A percentile compares a stretch with the other conserved stretches of the same genome.
Evolutionary conservation across 2,113 vertebrate species (phyloP).

Genomic region (Semnopithecus entellus): DNA sequence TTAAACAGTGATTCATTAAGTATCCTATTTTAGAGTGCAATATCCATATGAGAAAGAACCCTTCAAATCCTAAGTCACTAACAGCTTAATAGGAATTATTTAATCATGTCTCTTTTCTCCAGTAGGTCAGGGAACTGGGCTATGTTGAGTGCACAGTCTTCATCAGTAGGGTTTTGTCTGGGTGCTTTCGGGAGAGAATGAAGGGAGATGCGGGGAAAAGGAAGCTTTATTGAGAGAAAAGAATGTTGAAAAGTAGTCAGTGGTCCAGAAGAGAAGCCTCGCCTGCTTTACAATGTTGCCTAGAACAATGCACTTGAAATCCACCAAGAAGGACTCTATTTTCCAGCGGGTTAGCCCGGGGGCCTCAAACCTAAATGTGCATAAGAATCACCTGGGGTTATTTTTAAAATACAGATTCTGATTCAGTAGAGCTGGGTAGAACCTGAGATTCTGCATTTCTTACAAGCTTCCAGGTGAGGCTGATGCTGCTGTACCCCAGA

Average conservation of each 20-base stretch:
- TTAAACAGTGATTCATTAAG: slow-evolving; percentile 34
- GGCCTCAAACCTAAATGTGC: not conserved
- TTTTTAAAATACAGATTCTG: not conserved
- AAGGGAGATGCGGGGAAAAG: not conserved
- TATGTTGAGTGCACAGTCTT: not conserved
- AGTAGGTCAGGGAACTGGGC: not conserved
- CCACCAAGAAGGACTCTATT: not conserved
- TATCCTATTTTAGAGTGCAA: not conserved
- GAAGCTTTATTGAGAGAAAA: not conserved
- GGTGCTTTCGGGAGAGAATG: not conserved
- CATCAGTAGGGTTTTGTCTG: not conserved
- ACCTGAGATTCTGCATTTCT: not conserved
- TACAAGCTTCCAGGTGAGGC: not conserved
- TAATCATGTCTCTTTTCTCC: not conserved
- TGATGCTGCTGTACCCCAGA: not conserved
- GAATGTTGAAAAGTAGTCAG: not conserved
- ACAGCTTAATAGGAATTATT: not conserved
- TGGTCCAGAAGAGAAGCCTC: not conserved
- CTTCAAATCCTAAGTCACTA: not conserved
- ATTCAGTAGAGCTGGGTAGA: not conserved
- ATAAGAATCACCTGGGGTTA: not conserved
- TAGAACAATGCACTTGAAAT: not conserved
- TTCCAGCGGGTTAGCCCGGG: not conserved
- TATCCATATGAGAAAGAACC: not conserved
- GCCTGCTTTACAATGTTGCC: not conserved